A percentile compares a stretch with the other conserved stretches of the same genome.
These are phyloP conservation scores for Illadopsis cleaveri DNA, from an alignment of 2,113 vertebrate species.

Conservation along the genomic window DNA sequence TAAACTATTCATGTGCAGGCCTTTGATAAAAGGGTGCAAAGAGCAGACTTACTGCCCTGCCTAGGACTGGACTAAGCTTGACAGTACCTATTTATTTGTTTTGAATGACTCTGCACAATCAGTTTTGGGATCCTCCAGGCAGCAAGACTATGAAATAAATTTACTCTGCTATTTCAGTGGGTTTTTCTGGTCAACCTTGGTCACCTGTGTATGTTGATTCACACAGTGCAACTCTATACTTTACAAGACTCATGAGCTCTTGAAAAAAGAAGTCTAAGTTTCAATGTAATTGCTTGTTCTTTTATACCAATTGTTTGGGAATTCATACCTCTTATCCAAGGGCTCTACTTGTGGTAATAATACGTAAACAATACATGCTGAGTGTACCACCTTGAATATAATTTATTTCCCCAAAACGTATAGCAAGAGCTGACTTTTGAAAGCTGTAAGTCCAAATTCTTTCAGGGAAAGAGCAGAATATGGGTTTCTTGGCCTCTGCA, in stretches of 20 bases:
- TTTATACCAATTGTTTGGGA: not conserved
- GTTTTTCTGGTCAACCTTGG: not conserved
- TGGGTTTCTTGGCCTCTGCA: not conserved
- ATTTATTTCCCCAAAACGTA: not conserved
- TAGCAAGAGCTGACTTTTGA: not conserved
- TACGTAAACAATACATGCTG: not conserved
- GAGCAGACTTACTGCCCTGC: not conserved
- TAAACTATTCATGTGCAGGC: not conserved
- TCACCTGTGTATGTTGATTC: accelerated
- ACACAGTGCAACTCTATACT: not conserved
- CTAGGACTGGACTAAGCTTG: not conserved
- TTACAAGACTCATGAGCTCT: not conserved
- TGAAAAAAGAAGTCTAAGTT: not conserved
- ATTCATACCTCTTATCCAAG: not conserved
- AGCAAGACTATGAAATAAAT: not conserved
- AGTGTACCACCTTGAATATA: not conserved
- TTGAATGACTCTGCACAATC: not conserved
- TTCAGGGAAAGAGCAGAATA: not conserved
- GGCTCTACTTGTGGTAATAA: not conserved
- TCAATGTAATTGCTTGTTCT: not conserved
- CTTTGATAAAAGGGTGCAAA: not conserved
- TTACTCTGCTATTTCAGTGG: not conserved
- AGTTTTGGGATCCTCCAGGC: not conserved
- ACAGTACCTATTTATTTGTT: not conserved
- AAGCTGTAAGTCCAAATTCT: not conserved